These are phyloP conservation scores for Gadus macrocephalus DNA, from an alignment of 2,113 vertebrate genomes.

Conservation along the genomic window DNA sequence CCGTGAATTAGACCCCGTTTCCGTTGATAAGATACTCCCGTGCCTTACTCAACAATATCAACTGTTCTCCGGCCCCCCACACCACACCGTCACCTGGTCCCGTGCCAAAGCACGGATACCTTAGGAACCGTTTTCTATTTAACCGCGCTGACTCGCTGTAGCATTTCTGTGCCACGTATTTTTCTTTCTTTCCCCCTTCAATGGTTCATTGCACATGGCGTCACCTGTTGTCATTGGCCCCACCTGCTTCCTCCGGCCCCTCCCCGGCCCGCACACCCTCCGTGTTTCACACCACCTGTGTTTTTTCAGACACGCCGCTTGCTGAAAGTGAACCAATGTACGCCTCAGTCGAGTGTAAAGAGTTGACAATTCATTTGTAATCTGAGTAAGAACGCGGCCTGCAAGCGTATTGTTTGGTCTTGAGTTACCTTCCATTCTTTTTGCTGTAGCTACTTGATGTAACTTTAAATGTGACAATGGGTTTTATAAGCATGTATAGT, in stretches of 20 bases:
- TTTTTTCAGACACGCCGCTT: neutral
- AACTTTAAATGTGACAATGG: slow-evolving; percentile 80
- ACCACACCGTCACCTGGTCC: slow-evolving; percentile 32
- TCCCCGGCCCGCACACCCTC: neutral
- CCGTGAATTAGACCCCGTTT: slow-evolving; percentile 17
- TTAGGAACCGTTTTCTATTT: slow-evolving; percentile 23
- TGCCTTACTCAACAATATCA: slow-evolving; percentile 84
- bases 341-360: slow-evolving; percentile 9
- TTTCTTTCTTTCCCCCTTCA: slow-evolving; percentile 2
- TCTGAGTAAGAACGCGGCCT: slow-evolving; percentile 76
- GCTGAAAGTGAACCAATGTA: slow-evolving; percentile 12
- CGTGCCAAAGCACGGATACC: slow-evolving; percentile 57
- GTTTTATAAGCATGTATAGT: slow-evolving; percentile 89
- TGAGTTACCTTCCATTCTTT: slow-evolving; percentile 79
- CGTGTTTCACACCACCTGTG: too few relatives aligned
- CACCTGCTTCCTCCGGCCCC: neutral
- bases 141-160: slow-evolving; percentile 19
- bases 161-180: neutral
- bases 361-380: slow-evolving; percentile 8
- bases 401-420: slow-evolving; percentile 83
- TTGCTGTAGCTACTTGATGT: slow-evolving; percentile 77
- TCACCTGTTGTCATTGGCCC: too few relatives aligned
- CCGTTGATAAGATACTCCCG: slow-evolving; percentile 77
- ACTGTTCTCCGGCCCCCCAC: slow-evolving; percentile 49
- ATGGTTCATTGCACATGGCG: neutral